Evolutionary conservation across 1,140 invertebrate genomes (phyloP), one percentile per base, ranked within the genome.

Genomic region (Drosophila sturtevanti): DNA sequence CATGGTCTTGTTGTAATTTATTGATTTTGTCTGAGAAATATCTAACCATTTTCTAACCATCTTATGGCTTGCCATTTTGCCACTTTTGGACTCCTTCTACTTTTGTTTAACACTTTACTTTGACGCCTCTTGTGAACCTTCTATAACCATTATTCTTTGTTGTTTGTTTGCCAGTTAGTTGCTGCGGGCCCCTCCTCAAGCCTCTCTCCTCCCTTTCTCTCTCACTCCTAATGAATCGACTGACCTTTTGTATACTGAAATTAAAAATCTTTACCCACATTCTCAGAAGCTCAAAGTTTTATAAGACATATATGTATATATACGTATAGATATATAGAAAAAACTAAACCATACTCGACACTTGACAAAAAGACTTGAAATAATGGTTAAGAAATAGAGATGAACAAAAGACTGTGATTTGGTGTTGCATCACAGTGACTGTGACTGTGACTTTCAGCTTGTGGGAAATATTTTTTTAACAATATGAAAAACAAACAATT

Each of bases 311-410:
- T 70, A 77, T 85, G 60, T 64, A 81, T 69, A 86, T 85, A 22
- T 75, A 86, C n/a, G n/a, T n/a, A n/a, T n/a, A n/a, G n/a, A n/a
- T n/a, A n/a, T n/a, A n/a, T n/a, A n/a, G n/a, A 86, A 81, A 87
- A 6, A 75, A 16, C 16, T 81, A 70, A 86, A 74, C 78, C 81
- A 69, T 68, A 78, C 74, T 74, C 74, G 86, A 78, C 81, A 68
- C 71, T 81, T 75, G 72, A 54, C 56, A 21, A 44, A 44, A 44
- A 7, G 41, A n/a, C 10, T 48, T 21, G 2, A 10, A 18, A 10
- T 21, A 9, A 11, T 48, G 0, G 7, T 48, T 3, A 10, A 21
- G 16, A 16, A 21, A 16, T 10, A 48, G 12, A 21, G 41, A 21
- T 48, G 41, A 48, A 10, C 16, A 48, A n/a, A n/a, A 21, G 18